Conservation (phyloP, 2,113 vertebrate genomes). For the Heptranchias perlo region DNA sequence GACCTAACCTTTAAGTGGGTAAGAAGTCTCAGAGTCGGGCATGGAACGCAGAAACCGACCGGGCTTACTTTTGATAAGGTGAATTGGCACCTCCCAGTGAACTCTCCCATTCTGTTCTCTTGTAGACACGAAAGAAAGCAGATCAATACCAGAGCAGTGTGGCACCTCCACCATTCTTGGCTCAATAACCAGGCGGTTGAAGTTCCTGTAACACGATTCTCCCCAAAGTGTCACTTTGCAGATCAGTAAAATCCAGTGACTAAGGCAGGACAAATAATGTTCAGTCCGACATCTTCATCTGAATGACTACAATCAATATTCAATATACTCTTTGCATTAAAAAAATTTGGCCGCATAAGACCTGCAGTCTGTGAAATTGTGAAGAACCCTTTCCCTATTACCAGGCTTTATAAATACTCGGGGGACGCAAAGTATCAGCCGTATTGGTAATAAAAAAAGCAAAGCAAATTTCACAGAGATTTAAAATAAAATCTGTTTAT, state of each 20-base stretch:
- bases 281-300: neutral
- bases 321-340: neutral
- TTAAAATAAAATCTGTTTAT: neutral
- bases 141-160: neutral
- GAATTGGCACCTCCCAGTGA: neutral
- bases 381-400: neutral
- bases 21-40: neutral
- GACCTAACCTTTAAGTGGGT: neutral
- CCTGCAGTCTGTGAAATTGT: neutral
- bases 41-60: neutral
- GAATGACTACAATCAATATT: neutral
- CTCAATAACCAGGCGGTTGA: neutral
- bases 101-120: neutral
- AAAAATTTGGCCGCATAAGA: neutral
- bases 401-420: neutral
- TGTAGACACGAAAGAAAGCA: neutral
- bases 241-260: neutral
- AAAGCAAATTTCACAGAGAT: neutral
- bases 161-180: too few species aligned
- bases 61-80: too few species aligned
- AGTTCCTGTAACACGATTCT: conserved; percentile 15
- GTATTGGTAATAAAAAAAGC: too few species aligned
- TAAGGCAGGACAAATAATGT: neutral
- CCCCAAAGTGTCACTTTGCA: conserved; percentile 12
- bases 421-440: neutral